phyloP scores from a whole-genome alignment of 2,888 invertebrate species.

The Coenonympha glycerion region DNA sequence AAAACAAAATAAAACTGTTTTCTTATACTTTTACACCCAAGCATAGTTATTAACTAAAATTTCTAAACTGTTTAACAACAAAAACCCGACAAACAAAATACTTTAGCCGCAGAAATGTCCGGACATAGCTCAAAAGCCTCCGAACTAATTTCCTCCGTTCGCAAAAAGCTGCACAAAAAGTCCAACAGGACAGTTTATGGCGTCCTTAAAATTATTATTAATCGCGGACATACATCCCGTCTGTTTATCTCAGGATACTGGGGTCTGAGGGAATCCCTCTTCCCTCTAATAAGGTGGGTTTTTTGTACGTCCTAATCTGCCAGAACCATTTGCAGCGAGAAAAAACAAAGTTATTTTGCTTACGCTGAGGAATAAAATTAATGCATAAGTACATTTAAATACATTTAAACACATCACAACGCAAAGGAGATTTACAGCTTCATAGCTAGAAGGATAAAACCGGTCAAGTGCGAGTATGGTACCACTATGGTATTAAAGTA shows the following conservation, averaged over 20 bases:
- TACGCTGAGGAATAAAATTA: neutral
- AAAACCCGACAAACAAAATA: neutral
- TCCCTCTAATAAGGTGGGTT: slow-evolving; percentile 66
- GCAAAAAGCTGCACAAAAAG: slow-evolving; percentile 40
- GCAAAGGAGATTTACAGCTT: no score
- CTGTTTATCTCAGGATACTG: slow-evolving; percentile 63
- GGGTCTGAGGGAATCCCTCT: slow-evolving; percentile 49
- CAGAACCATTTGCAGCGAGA: slow-evolving; percentile 11
- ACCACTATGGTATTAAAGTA: no score
- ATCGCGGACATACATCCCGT: slow-evolving; percentile 60
- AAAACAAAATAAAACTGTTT: no score
- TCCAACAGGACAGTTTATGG: slow-evolving; percentile 51
- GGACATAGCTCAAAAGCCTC: slow-evolving; percentile 2
- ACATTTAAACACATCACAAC: no score
- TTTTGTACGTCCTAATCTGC: slow-evolving; percentile 39
- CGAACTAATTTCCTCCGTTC: slow-evolving; percentile 45
- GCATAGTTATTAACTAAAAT: no score
- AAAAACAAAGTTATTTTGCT: slow-evolving; percentile 9
- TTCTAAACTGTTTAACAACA: no score
- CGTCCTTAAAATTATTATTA: slow-evolving; percentile 65
- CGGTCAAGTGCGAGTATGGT: no score
- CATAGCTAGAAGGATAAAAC: no score
- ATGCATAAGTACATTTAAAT: neutral
- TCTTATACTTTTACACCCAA: no score
- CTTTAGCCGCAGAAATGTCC: slow-evolving; percentile 6